Conservation (phyloP, 1,140 invertebrate species). For the Latrodectus geometricus region DNA sequence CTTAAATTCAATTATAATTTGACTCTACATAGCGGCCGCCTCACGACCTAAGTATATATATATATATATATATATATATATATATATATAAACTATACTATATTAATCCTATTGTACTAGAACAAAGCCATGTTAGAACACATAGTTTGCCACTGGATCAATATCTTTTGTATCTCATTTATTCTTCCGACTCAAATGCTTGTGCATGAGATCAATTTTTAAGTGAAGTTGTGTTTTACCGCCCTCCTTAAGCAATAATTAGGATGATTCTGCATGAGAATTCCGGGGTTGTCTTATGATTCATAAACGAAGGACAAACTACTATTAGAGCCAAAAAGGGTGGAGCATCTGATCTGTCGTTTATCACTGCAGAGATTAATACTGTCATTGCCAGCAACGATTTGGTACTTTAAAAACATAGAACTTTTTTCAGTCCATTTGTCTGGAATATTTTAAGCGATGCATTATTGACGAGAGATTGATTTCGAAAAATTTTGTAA, state of each 20-base stretch:
- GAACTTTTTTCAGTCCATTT: neutral
- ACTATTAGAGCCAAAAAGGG: constrained; percentile 2
- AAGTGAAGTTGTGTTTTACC: neutral
- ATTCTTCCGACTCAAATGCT: neutral
- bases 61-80: no score
- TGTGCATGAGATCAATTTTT: neutral
- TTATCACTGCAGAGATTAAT: constrained; percentile 38
- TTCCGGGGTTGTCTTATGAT: neutral
- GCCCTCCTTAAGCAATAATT: neutral
- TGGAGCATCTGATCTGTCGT: constrained; percentile 15
- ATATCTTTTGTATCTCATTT: neutral
- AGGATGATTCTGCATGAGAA: neutral
- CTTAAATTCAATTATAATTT: no score
- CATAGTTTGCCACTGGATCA: neutral
- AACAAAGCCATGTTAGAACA: no score
- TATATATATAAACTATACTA: no score
- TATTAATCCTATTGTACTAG: no score
- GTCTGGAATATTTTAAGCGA: neutral
- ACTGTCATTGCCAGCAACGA: neutral
- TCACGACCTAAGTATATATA: no score
- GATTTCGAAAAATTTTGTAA: neutral
- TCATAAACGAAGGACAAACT: neutral
- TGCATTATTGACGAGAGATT: neutral
- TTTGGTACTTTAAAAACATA: neutral
- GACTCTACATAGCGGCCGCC: no score